Evolutionary conservation across 1,140 invertebrate species (phyloP).

Genomic region (Lordiphosa mommai): DNA sequence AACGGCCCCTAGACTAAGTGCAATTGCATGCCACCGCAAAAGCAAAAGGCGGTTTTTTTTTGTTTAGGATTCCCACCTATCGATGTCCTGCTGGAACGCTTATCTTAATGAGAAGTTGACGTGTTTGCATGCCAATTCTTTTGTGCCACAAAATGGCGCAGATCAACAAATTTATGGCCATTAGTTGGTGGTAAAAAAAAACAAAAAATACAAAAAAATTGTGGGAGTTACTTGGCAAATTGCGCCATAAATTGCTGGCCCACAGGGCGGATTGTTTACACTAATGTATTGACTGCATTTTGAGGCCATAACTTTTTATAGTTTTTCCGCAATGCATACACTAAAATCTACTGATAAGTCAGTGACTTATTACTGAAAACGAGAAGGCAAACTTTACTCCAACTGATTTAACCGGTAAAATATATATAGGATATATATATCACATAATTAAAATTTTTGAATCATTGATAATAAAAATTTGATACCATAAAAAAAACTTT

Average conservation of each 20-base stretch:
- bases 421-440: too few relatives aligned
- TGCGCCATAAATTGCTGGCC: slow-evolving; percentile 41
- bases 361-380: too few relatives aligned
- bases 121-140: slow-evolving; percentile 53
- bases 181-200: slow-evolving; percentile 16
- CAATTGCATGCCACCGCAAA: slow-evolving; percentile 43
- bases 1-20: slow-evolving; percentile 18
- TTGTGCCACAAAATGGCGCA: slow-evolving; percentile 18
- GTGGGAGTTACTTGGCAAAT: slow-evolving; percentile 62
- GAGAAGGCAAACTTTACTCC: too few relatives aligned
- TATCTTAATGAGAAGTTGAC: slow-evolving; percentile 75
- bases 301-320: too few relatives aligned
- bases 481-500: too few relatives aligned
- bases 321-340: too few relatives aligned
- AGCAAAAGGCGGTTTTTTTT: background rate
- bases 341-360: too few relatives aligned
- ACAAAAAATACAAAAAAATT: slow-evolving; percentile 46
- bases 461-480: too few relatives aligned
- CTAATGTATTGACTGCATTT: too few relatives aligned
- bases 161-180: slow-evolving; percentile 45
- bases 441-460: too few relatives aligned
- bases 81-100: slow-evolving; percentile 21
- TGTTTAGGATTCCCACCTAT: background rate
- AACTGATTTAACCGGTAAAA: too few relatives aligned
- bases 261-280: slow-evolving; percentile 1